Base-by-base conservation (phyloP, 2,888 invertebrate genomes). In the Andrena camellia region DNA sequence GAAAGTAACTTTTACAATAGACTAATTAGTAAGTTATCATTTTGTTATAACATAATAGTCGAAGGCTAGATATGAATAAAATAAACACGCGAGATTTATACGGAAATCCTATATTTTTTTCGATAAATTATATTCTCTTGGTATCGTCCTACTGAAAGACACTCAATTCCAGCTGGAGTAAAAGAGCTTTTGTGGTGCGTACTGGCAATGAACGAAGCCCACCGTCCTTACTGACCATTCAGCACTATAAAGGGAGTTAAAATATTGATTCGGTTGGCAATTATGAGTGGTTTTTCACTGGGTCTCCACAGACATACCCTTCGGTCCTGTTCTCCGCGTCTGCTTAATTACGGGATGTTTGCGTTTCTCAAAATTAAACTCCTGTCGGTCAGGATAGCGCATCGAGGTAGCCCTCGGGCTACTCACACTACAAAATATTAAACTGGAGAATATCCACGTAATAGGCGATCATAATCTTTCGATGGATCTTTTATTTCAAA, bases 341-440 rank as follows among this genome's bases (percentile, higher is more conserved):
- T 85, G 88, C 89, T 91, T 91, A 90, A 91, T 92, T 92, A 89
- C 90, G 81, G 85, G 86, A 89, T 90, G 90, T 91, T 91, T 91
- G 91, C 90, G 84, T 91, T 91, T 89, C 91, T 91, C 91, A 91
- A 92, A 91, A 92, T 92, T 91, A 92, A 91, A 91, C 90, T 89
- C 85, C 85, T 83, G 66, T 75, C 64, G 83, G 81, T 84, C 84
- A 74, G 81, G 78, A 74, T 77, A 81, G 80, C 83, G 81, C 83
- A 81, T 82, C 80, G 77, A 64, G 71, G 69, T 60, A 76, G 74
- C 84, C 88, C 88, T 81, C 81, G 60, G 87, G 88, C 82, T 85
- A 89, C 84, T 90, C 88, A 86, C 88, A 91, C 57, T 57, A 91
- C 89, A 90, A 89, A 90, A 86, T 87, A 86, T 88, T 77, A 76